Evolutionary conservation across 1,140 invertebrate species (phyloP), one percentile per base, ranked within the genome.

Genomic region (Conus betulinus): DNA sequence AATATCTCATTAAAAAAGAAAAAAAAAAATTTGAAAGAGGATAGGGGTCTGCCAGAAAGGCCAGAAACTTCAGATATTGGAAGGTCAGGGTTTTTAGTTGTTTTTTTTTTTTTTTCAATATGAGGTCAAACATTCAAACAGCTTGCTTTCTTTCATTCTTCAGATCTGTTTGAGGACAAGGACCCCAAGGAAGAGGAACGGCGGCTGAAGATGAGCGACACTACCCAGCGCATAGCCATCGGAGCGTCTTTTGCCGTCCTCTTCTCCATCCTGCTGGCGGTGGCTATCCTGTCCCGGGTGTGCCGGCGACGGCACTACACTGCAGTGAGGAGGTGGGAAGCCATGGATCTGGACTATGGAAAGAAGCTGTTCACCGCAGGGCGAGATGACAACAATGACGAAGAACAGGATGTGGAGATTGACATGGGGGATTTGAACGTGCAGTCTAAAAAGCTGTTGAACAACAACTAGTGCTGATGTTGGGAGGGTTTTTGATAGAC

Each of bases 341-440:
- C 82, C 27, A 79, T 87, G 57, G 86, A 90, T 52, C 25, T 87
- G 17, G 81, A 87, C 27, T 90, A 89, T 17, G 88, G 81, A 39
- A 90, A 85, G 60, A 90, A 87, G 25, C 81, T 87, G 60, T 90
- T 87, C 55, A 51, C 7, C 3, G 53, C 27, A 13, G 79, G 27
- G 8, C 87, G 87, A 79, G 85, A 84, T 39, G 53, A 87, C 7
- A 88, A 90, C 20, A 52, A 87, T 25, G 86, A 88, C 20, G 39
- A 81, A 11, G 85, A 84, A 25, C 39, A 83, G 51, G 90, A 90
- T 60, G 78, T 88, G 51, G 90, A 90, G 84, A 84, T 88, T n/a
- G 88, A 90, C 55, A 87, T 90, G 85, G 79, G 51, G 23, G 88
- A 90, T 39, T 76, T 82, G 67, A 87, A 63, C 51, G 27, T 84